Conservation (phyloP, 2,797 vertebrate genomes). For the Sebastiscus tertius region DNA sequence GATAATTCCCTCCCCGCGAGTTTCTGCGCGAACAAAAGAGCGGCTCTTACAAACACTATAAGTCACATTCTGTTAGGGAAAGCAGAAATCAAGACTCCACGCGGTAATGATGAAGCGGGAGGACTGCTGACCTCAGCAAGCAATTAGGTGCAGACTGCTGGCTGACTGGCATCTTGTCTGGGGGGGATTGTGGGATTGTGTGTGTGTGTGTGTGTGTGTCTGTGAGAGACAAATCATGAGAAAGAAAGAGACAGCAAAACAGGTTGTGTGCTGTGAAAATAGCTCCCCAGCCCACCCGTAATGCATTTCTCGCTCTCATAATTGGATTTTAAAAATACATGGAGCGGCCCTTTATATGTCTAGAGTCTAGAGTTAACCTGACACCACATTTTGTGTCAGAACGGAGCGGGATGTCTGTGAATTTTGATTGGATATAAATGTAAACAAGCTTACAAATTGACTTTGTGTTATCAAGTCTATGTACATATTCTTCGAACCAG, state of each 20-base stretch:
- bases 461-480: too few relatives aligned
- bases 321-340: constrained; percentile 79
- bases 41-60: constrained; percentile 35
- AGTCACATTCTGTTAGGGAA: constrained; percentile 60
- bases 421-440: too few relatives aligned
- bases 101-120: constrained; percentile 16
- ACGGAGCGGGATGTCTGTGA: too few relatives aligned
- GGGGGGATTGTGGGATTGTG: constrained; percentile 18
- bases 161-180: constrained; percentile 52
- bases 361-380: neutral
- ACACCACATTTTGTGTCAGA: too few relatives aligned
- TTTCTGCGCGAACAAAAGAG: constrained; percentile 31
- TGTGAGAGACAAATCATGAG: neutral
- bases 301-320: constrained; percentile 62
- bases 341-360: constrained; percentile 41
- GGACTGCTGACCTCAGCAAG: constrained; percentile 70
- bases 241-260: constrained; percentile 28
- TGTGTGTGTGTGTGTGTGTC: too few relatives aligned
- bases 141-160: constrained; percentile 65
- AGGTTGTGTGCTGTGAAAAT: constrained; percentile 51
- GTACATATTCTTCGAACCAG: too few relatives aligned
- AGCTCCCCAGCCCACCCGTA: constrained; percentile 33
- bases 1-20: constrained; percentile 7
- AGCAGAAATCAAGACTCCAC: constrained; percentile 58
- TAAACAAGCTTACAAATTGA: too few relatives aligned